A percentile compares a stretch with the other conserved stretches of the same genome.
phyloP scores from a whole-genome alignment of 2,797 vertebrate genomes.

The Acrossocheilus wenchowensis region DNA sequence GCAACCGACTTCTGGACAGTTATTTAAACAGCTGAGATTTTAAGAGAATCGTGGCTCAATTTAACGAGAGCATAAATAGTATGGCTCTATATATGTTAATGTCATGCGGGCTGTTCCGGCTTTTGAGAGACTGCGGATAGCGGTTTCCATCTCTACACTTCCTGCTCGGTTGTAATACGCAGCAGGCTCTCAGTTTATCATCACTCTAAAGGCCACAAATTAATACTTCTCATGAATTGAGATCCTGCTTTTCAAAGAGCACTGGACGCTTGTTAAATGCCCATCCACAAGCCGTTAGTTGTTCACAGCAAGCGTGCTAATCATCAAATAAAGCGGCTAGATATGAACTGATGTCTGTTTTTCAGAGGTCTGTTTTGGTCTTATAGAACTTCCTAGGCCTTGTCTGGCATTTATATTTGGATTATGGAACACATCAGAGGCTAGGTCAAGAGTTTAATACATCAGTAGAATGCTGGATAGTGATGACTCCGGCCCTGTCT shows the following conservation, averaged over 20 bases:
- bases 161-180: constrained; percentile 49
- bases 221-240: constrained; percentile 68
- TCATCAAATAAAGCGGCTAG: constrained; percentile 6
- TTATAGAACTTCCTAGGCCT: constrained; percentile 15
- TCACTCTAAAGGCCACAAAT: constrained; percentile 70
- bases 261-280: constrained; percentile 65
- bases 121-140: constrained; percentile 46
- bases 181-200: constrained; percentile 63
- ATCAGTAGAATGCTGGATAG: constrained; percentile 1
- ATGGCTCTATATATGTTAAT: constrained; percentile 56
- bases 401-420: constrained; percentile 39
- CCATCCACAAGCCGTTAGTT: constrained; percentile 46
- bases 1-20: constrained; percentile 54
- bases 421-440: constrained; percentile 17
- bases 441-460: constrained; percentile 27
- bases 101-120: constrained; percentile 49
- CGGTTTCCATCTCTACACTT: constrained; percentile 34
- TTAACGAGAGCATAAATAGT: constrained; percentile 61
- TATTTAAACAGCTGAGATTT: constrained; percentile 55
- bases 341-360: not conserved
- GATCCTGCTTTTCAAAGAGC: constrained; percentile 62
- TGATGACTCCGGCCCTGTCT: not conserved
- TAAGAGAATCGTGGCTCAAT: constrained; percentile 35
- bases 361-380: constrained; percentile 5
- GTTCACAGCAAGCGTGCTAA: constrained; percentile 26